These are phyloP conservation scores for Erannis defoliaria DNA, from an alignment of 2,888 invertebrate species.

Conservation along the genomic window DNA sequence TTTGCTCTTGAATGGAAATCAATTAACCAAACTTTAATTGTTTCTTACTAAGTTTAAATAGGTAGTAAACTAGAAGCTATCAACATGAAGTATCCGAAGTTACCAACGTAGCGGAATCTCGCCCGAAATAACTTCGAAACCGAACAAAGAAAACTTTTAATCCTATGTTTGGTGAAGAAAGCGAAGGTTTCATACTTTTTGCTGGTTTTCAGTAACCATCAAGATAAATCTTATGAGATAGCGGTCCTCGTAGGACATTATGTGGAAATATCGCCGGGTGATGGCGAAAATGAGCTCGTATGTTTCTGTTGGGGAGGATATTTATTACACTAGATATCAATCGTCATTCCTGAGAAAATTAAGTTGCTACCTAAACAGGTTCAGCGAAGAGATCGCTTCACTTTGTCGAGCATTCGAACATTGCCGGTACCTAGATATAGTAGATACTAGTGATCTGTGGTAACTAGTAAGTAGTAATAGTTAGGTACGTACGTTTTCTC, in stretches of 20 bases:
- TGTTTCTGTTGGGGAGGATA: constrained; percentile 59
- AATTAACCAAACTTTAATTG: constrained; percentile 20
- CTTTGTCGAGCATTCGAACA: background rate
- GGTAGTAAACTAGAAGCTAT: constrained; percentile 18
- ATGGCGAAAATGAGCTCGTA: constrained; percentile 69
- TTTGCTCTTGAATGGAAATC: too few relatives aligned
- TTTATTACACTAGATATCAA: constrained; percentile 59
- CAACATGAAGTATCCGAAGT: constrained; percentile 12
- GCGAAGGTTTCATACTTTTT: constrained; percentile 34
- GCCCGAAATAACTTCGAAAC: constrained; percentile 15
- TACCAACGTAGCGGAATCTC: constrained; percentile 9
- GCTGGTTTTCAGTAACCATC: constrained; percentile 59
- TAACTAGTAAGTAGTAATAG: too few relatives aligned
- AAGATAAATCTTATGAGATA: constrained; percentile 73
- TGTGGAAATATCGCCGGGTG: constrained; percentile 68
- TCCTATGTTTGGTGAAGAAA: constrained; percentile 26
- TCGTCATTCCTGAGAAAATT: constrained; percentile 55
- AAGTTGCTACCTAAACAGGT: constrained; percentile 36
- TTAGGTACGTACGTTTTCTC: too few relatives aligned
- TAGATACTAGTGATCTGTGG: background rate
- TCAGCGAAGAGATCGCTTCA: constrained; percentile 1
- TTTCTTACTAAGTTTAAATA: constrained; percentile 25
- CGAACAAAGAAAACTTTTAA: constrained; percentile 30
- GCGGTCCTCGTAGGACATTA: constrained; percentile 67
- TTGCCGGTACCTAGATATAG: too few relatives aligned